Evolutionary conservation across 2,113 vertebrate species (phyloP).

Genomic region (Orthonyx spaldingii): DNA sequence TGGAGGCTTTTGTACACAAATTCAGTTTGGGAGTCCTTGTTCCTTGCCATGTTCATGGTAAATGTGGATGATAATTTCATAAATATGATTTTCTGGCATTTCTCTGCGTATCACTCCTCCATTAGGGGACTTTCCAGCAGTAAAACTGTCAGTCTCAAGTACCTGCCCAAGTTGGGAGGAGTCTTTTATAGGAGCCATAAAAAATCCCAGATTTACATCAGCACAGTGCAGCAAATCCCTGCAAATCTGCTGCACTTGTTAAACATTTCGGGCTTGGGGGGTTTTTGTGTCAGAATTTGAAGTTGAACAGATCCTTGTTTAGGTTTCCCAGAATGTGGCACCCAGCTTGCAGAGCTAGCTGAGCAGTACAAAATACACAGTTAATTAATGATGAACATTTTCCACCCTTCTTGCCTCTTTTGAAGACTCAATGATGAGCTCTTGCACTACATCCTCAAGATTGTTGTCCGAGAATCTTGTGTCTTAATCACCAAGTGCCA

Average conservation of each 20-base stretch:
- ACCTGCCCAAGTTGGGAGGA: background rate
- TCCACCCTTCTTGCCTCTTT: slow-evolving; percentile 43
- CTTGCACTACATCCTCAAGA: slow-evolving; percentile 97
- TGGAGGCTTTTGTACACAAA: background rate
- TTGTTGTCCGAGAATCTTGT: slow-evolving; percentile 95
- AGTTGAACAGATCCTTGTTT: background rate
- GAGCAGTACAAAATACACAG: background rate
- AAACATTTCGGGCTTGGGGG: background rate
- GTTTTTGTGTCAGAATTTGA: background rate
- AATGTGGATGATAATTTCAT: background rate
- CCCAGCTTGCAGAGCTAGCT: background rate
- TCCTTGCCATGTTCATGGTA: accelerated
- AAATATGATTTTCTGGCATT: accelerated
- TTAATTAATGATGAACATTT: background rate
- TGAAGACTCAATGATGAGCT: slow-evolving; percentile 93
- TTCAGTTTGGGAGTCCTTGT: background rate
- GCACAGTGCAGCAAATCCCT: background rate
- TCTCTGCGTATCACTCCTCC: background rate
- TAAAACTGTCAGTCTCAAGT: background rate
- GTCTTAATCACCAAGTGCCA: slow-evolving; percentile 99
- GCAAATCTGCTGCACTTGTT: background rate
- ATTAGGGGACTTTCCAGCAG: background rate
- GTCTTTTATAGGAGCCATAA: background rate
- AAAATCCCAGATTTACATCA: background rate
- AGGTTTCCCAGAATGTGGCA: background rate